These are phyloP conservation scores for Tretioscincus oriximinensis DNA, from an alignment of 2,113 vertebrate genomes.

Conservation along the genomic window DNA sequence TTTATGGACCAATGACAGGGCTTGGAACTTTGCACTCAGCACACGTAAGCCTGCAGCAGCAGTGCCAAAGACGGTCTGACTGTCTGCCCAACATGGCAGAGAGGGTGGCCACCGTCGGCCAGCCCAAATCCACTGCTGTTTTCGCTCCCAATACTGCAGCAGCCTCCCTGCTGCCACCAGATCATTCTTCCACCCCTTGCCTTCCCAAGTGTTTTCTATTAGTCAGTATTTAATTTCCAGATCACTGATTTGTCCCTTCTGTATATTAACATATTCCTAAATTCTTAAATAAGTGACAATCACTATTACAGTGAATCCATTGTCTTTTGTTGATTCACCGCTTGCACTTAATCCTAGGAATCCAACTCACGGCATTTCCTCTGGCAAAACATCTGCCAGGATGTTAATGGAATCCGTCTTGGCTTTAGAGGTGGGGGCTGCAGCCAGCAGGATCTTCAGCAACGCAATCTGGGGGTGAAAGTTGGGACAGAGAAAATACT, in stretches of 20 bases:
- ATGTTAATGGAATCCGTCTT: conserved; percentile 99
- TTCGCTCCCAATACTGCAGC: too few relatives aligned
- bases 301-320: not conserved
- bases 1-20: too few relatives aligned
- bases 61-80: too few relatives aligned
- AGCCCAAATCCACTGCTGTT: too few relatives aligned
- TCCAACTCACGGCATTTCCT: conserved; percentile 96
- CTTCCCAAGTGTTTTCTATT: too few relatives aligned
- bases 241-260: not conserved
- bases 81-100: too few relatives aligned
- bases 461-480: conserved; percentile 84
- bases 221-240: not conserved
- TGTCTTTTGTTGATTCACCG: not conserved
- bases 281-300: not conserved
- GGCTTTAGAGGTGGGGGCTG: conserved; percentile 97
- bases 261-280: not conserved
- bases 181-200: too few relatives aligned
- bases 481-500: not conserved
- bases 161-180: too few relatives aligned
- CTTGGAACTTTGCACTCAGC: too few relatives aligned
- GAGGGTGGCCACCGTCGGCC: too few relatives aligned
- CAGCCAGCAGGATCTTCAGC: conserved; percentile 94
- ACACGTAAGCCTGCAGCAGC: too few relatives aligned
- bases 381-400: conserved; percentile 92
- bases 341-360: not conserved